A percentile compares a stretch with the other conserved stretches of the same genome.
These are phyloP conservation scores for Tribolium freemani DNA, from an alignment of 2,888 invertebrate species.

Conservation along the genomic window DNA sequence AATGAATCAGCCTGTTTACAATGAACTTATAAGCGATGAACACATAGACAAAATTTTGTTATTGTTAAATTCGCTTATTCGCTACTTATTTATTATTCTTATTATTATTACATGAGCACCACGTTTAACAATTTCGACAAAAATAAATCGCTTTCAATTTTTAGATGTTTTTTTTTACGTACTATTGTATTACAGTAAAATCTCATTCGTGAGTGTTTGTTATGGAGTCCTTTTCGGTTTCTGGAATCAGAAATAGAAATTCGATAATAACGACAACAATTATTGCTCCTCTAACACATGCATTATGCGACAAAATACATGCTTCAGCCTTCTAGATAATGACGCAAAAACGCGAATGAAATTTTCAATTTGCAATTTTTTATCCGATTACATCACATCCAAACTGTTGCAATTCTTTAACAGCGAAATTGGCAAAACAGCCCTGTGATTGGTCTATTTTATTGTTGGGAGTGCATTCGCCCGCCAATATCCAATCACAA, in stretches of 20 bases:
- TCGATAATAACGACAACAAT: not conserved
- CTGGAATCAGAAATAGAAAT: constrained; percentile 52
- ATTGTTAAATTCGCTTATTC: constrained; percentile 41
- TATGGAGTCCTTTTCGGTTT: constrained; percentile 57
- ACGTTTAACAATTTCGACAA: constrained; percentile 33
- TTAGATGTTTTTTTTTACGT: constrained; percentile 19
- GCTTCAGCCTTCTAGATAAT: constrained; percentile 17
- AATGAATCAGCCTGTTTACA: not conserved
- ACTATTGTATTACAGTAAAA: constrained; percentile 50
- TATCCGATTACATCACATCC: too few relatives aligned
- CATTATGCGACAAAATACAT: constrained; percentile 33
- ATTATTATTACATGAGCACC: constrained; percentile 51
- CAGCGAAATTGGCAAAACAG: too few relatives aligned
- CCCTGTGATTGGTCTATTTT: too few relatives aligned
- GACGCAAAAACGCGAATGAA: not conserved
- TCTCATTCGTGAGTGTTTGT: constrained; percentile 54
- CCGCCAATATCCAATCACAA: too few relatives aligned
- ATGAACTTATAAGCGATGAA: constrained; percentile 34
- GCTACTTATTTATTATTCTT: constrained; percentile 13
- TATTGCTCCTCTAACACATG: constrained; percentile 27
- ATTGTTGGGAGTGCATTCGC: too few relatives aligned
- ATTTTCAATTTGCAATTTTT: too few relatives aligned
- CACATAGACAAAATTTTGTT: constrained; percentile 45
- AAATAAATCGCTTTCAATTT: not conserved
- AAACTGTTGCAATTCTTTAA: too few relatives aligned